Evolutionary conservation across 1,140 invertebrate genomes (phyloP), one percentile per base, ranked within the genome.

Genomic region (Zaprionus taronus): DNA sequence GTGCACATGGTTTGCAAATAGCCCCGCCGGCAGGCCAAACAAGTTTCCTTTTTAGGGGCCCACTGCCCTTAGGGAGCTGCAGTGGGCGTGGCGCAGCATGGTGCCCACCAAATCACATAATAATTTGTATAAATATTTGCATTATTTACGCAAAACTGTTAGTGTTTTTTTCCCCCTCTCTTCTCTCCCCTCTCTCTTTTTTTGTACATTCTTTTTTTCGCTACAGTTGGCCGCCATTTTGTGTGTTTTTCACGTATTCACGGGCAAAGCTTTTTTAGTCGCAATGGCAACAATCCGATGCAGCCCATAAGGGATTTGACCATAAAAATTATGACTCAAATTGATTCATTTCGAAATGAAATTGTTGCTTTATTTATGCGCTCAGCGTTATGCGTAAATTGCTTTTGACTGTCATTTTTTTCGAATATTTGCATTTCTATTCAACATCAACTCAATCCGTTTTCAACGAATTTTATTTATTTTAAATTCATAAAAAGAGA

Each of bases 121-220:
- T 84, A 85, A 84, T 84, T 84, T 84, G 78, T 84, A 81, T 85
- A 84, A 84, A 84, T 78, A 84, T 85, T 84, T 85, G 82, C 82
- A 85, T 84, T 84, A 78, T 81, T 85, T 85, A 62, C 71, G 41
- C 65, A 60, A 79, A 60, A 51, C 60, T 77, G 62, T 74, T 64
- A 67, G 67, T 83, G 61, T 70, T 67, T 62, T 65, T 68, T 56
- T 3, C 6, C 41, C n/a, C 41, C 0, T n/a, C 14, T 17, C 15
- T 9, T 9, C 1, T 17, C 4, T 17, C 41, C 2, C 31, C 9
- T 31, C 7, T 31, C 28, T 31, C 2, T 11, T 34, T 34, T 31
- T 34, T 9, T 34, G 9, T 34, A 11, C 9, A 41, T 49, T 68
- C 71, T 36, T 36, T 69, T 44, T 70, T 60, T 12, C 12, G 53